Conservation (phyloP, 1,140 invertebrate genomes). For the Caenorhabditis brenneri region DNA sequence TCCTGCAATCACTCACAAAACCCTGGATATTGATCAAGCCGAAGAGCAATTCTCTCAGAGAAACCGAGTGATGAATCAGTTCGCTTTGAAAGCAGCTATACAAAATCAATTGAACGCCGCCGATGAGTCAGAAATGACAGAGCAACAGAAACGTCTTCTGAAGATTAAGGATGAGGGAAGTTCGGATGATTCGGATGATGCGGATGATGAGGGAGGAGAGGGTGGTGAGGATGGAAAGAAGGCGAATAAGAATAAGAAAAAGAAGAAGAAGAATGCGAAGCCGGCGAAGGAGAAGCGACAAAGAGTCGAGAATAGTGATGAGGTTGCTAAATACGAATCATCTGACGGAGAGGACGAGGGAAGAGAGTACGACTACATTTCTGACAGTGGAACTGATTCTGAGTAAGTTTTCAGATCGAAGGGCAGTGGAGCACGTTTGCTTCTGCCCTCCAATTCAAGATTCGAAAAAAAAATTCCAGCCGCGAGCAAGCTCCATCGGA, state of each 20-base stretch:
- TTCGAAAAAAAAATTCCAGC: too few relatives aligned
- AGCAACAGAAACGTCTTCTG: slow-evolving; percentile 52
- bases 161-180: slow-evolving; percentile 69
- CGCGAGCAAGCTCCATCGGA: slow-evolving; percentile 64
- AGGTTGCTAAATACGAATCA: slow-evolving; percentile 70
- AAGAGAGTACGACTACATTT: slow-evolving; percentile 69
- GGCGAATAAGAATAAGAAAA: slow-evolving; percentile 59
- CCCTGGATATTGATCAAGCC: slow-evolving; percentile 67
- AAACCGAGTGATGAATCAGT: slow-evolving; percentile 69
- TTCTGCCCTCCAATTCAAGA: background rate
- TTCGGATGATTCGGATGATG: slow-evolving; percentile 62
- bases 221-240: slow-evolving; percentile 37
- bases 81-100: slow-evolving; percentile 69
- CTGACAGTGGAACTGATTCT: slow-evolving; percentile 69
- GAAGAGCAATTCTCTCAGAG: slow-evolving; percentile 67
- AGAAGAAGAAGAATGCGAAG: slow-evolving; percentile 47
- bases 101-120: slow-evolving; percentile 60
- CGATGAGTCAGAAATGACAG: slow-evolving; percentile 59
- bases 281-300: slow-evolving; percentile 63
- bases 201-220: slow-evolving; percentile 55
- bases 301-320: slow-evolving; percentile 67
- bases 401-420: slow-evolving; percentile 64
- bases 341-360: slow-evolving; percentile 71
- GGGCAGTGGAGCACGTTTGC: too few relatives aligned
- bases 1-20: slow-evolving; percentile 60